Base-by-base conservation (phyloP, 1,140 invertebrate genomes). In the Leptinotarsa lineolata region DNA sequence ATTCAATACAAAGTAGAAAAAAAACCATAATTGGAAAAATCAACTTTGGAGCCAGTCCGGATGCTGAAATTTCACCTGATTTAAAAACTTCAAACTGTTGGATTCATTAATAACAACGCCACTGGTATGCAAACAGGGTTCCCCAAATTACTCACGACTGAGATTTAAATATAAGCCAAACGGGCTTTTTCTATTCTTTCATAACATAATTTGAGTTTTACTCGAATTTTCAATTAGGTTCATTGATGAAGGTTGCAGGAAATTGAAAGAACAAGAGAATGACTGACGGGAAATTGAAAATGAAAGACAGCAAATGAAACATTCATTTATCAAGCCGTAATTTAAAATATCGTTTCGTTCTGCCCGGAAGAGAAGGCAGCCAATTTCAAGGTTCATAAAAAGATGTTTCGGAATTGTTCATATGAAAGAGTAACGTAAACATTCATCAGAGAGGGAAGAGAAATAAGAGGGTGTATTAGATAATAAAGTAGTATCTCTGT, bases 371-470 rank as follows among this genome's bases (percentile, higher is more conserved):
- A 39, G 30, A 67, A 45, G 65, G 39, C 39, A 67, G 20, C 65
- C 65, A 67, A 67, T 67, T 67, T 67, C 65, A 67, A 67, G 65
- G 65, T 67, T 67, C 65, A 67, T 18, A 45, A 24, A 67, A 67
- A 39, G 60, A 45, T 67, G 39, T 67, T 67, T 39, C 65, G 16
- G 20, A 45, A 44, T 67, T 39, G 65, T 67, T 45, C 65, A 67
- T 67, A 67, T 39, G 24, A 8, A 18, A 39, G 13, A 39, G 65
- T 67, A 67, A 67, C 65, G 24, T 67, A 67, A 22, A 39, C 60
- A 63, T 63, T 24, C 15, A 63, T 63, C 60, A 63, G 60, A 15
- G 16, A 54, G 15, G 16, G 15, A 54, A 21, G 60, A 15, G 60
- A 11, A 21, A 63, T 24, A 12, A 59, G 60, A 63, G 60, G 60